A percentile compares a stretch with the other conserved stretches of the same genome.
These are phyloP conservation scores for Nemapogon koenigi DNA, from an alignment of 2,888 invertebrate species.

Conservation along the genomic window DNA sequence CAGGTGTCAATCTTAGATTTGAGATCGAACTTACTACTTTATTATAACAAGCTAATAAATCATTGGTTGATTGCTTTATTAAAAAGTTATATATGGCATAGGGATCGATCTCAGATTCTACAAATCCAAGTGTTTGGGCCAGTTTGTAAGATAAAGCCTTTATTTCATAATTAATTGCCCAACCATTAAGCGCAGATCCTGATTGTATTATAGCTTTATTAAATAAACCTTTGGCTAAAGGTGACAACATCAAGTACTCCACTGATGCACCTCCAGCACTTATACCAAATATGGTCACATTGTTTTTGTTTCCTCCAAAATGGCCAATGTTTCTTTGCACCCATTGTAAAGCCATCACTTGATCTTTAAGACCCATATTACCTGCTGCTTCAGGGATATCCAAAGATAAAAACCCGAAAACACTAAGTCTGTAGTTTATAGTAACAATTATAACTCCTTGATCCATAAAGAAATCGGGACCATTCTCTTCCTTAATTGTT, in stretches of 20 bases:
- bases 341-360: slow-evolving; percentile 37
- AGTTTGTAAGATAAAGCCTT: slow-evolving; percentile 21
- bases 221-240: slow-evolving; percentile 28
- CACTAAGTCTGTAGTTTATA: slow-evolving; percentile 42
- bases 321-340: slow-evolving; percentile 30
- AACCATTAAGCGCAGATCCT: slow-evolving; percentile 32
- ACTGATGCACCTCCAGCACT: slow-evolving; percentile 34
- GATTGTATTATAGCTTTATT: slow-evolving; percentile 38
- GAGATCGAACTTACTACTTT: background rate
- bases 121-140: slow-evolving; percentile 25
- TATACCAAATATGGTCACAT: slow-evolving; percentile 33
- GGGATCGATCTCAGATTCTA: slow-evolving; percentile 17
- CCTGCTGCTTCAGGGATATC: slow-evolving; percentile 34
- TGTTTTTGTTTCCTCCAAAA: slow-evolving; percentile 34
- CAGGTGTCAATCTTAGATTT: too few relatives aligned
- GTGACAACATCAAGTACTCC: slow-evolving; percentile 32
- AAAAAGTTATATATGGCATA: slow-evolving; percentile 23
- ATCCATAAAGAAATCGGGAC: slow-evolving; percentile 38
- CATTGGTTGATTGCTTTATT: slow-evolving; percentile 17
- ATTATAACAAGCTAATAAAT: background rate
- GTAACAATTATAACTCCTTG: slow-evolving; percentile 37
- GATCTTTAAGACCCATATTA: slow-evolving; percentile 44
- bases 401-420: slow-evolving; percentile 39
- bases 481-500: slow-evolving; percentile 25
- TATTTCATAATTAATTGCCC: slow-evolving; percentile 28